These are phyloP conservation scores for Danio kyathit DNA, from an alignment of 2,797 vertebrate genomes.

Conservation along the genomic window DNA sequence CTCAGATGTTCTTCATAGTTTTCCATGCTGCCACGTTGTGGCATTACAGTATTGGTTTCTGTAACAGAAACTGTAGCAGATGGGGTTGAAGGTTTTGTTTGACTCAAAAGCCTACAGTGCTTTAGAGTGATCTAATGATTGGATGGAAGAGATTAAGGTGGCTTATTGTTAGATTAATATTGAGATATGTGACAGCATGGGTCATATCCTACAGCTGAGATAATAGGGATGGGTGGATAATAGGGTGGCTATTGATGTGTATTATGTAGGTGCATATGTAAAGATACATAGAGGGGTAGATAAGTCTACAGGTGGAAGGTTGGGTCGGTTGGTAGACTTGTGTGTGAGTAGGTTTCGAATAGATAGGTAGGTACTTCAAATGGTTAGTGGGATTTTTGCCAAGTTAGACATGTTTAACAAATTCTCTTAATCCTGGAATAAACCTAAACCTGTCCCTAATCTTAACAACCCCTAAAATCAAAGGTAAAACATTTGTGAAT, in stretches of 20 bases:
- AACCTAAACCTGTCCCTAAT: too few relatives aligned
- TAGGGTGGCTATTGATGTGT: background rate
- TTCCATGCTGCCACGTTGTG: background rate
- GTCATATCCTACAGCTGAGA: background rate
- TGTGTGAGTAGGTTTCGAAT: too few relatives aligned
- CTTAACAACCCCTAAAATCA: too few relatives aligned
- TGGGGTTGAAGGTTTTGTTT: background rate
- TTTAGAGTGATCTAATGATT: background rate
- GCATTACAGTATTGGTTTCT: background rate
- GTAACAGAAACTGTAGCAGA: constrained; percentile 10
- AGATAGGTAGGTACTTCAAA: too few relatives aligned
- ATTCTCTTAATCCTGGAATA: too few relatives aligned
- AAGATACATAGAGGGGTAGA: background rate
- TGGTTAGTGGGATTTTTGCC: too few relatives aligned
- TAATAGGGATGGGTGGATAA: background rate
- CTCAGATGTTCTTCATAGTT: background rate
- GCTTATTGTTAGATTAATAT: constrained; percentile 21
- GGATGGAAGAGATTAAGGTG: background rate
- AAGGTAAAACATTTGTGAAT: too few relatives aligned
- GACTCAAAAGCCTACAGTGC: background rate
- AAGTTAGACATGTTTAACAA: too few relatives aligned
- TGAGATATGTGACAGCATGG: background rate
- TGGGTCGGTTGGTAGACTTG: background rate
- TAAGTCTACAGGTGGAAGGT: background rate
- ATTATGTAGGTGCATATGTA: background rate